Evolutionary conservation across 2,797 vertebrate genomes (phyloP).

Genomic region (Zenarchopterus dispar): DNA sequence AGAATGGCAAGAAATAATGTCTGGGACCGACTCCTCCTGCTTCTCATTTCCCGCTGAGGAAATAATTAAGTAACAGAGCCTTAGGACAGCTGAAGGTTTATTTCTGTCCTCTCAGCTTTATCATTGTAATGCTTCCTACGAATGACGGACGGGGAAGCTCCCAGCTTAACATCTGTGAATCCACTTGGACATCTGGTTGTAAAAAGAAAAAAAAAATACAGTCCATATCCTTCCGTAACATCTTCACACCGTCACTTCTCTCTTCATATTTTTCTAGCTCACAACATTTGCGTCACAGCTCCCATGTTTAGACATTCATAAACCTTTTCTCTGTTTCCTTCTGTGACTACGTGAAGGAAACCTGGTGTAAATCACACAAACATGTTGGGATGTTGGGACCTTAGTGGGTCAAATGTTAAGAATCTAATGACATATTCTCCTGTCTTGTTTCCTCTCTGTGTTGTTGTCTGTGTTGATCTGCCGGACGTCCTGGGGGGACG

Average conservation of each 20-base stretch:
- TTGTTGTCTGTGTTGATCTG: constrained; percentile 13
- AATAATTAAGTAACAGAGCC: constrained; percentile 47
- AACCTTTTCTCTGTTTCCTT: constrained; percentile 3
- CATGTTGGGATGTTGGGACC: constrained; percentile 22
- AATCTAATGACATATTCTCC: constrained; percentile 27
- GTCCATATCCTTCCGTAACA: not conserved
- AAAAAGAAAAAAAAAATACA: constrained; percentile 4
- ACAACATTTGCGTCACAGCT: not conserved
- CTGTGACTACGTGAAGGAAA: not conserved
- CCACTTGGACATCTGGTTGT: constrained; percentile 57
- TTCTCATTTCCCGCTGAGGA: constrained; percentile 21
- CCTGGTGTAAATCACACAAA: constrained; percentile 27
- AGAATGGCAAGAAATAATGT: not conserved
- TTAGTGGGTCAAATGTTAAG: constrained; percentile 44
- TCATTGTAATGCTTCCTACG: constrained; percentile 39
- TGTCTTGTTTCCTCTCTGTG: constrained; percentile 44
- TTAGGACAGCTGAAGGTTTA: constrained; percentile 42
- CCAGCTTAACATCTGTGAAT: constrained; percentile 54
- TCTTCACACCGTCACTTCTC: not conserved
- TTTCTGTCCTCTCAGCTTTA: constrained; percentile 48
- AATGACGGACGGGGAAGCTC: constrained; percentile 54
- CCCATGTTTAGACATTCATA: constrained; percentile 7
- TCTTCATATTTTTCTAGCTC: constrained; percentile 7
- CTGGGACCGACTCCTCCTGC: not conserved
- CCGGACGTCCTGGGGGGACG: constrained; percentile 43